Evolutionary conservation across 2,797 vertebrate species (phyloP).

Genomic region (Hydrocynus forskahlii): DNA sequence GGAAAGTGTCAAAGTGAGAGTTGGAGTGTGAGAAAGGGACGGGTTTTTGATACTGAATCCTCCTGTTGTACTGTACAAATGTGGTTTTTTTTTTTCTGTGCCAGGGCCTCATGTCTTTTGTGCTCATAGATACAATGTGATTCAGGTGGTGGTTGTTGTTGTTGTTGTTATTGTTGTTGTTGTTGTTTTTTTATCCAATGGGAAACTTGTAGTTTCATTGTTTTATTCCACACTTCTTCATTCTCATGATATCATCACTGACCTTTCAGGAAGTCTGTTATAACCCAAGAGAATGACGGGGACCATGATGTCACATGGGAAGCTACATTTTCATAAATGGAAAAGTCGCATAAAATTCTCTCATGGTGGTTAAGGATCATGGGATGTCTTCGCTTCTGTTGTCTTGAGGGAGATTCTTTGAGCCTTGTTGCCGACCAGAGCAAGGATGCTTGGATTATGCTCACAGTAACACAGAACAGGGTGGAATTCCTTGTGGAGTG

Average conservation of each 20-base stretch:
- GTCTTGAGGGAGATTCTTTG: background rate
- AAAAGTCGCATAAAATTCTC: background rate
- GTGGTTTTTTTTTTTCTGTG: background rate
- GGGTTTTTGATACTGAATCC: slow-evolving; percentile 53
- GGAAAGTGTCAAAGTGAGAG: slow-evolving; percentile 76
- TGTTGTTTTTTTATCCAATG: background rate
- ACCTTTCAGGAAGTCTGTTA: slow-evolving; percentile 27
- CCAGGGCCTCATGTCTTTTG: background rate
- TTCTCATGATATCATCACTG: slow-evolving; percentile 43
- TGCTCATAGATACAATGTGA: too few species aligned
- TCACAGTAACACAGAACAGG: too few species aligned
- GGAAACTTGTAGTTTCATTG: slow-evolving; percentile 1
- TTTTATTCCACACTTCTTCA: background rate
- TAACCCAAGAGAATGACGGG: background rate
- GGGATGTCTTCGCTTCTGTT: background rate
- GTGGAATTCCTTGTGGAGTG: too few species aligned
- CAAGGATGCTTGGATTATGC: too few species aligned
- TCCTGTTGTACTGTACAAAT: slow-evolving; percentile 38
- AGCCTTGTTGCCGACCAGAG: background rate
- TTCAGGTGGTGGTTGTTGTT: background rate
- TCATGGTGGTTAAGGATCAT: background rate
- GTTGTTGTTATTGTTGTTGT: background rate
- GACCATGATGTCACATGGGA: background rate
- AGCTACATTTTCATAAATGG: background rate
- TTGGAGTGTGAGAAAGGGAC: slow-evolving; percentile 60